These are phyloP conservation scores for Emydocephalus ijimae DNA, from an alignment of 2,113 vertebrate genomes.

Conservation along the genomic window DNA sequence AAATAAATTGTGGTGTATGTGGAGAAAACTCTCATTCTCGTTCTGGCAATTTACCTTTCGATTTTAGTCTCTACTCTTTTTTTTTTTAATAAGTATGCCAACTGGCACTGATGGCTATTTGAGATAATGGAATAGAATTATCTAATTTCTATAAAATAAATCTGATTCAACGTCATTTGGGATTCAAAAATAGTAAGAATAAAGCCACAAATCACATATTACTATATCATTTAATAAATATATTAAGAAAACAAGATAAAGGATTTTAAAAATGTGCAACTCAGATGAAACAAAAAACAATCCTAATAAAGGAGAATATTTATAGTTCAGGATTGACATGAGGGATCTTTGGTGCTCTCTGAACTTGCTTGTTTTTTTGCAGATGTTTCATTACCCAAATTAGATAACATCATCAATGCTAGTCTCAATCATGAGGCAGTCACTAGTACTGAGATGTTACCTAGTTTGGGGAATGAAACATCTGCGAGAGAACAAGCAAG, in stretches of 20 bases:
- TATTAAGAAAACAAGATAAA: not conserved
- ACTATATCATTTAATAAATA: not conserved
- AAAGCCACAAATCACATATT: not conserved
- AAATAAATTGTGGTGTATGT: constrained; percentile 12
- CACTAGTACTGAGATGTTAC: not conserved
- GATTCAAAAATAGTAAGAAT: not conserved
- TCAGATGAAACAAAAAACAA: not conserved
- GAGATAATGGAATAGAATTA: not conserved
- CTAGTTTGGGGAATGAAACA: not conserved
- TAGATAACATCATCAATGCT: not conserved
- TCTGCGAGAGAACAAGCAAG: not conserved
- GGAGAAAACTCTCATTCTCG: not conserved
- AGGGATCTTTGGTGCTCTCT: not conserved
- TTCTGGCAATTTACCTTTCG: constrained; percentile 15
- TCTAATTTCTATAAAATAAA: not conserved
- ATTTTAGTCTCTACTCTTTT: not conserved
- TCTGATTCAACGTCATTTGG: not conserved
- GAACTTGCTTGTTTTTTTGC: not conserved
- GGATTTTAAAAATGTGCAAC: not conserved
- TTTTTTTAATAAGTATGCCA: not conserved
- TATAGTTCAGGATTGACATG: not conserved
- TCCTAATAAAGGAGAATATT: not conserved
- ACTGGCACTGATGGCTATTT: not conserved
- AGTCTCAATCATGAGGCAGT: not conserved
- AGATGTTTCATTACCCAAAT: not conserved